Base-by-base conservation (phyloP, 1,140 invertebrate genomes). In the Diabrotica virgifera region DNA sequence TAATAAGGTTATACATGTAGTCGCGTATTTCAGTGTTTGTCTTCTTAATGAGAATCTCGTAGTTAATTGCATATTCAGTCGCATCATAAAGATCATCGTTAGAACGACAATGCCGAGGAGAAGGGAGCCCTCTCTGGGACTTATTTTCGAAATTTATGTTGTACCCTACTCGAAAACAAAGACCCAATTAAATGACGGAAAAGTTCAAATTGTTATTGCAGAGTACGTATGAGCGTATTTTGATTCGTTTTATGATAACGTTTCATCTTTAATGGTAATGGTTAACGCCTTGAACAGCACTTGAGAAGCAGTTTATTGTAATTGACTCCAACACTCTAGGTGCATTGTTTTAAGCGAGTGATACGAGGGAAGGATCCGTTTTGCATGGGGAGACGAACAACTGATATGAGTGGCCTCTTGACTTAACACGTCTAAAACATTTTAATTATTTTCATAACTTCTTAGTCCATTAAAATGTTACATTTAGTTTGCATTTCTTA, bases 81-180 rank as follows among this genome's bases (percentile, higher is more conserved):
- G 58, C 13, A 59, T 59, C n/a, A 59, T 59, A 50, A 59, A 59
- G 58, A 59, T 59, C 37, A 59, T 59, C 58, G 58, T 59, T 59
- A 59, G 40, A 59, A 37, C 36, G 40, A 46, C 46, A 59, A 50
- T 37, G 46, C 12, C 58, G 55, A 24, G 36, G 35, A 36, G 55
- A 24, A 36, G 38, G 36, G 38, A 38, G 38, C 58, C 36, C 37
- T 36, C 58, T 13, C 13, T 50, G 58, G 58, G 58, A 59, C 40
- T 59, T 59, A 59, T 59, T 51, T 59, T 57, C 10, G 36, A 57
- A 57, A 57, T 57, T 57, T 11, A 57, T 57, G 55, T 57, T 36
- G 36, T 36, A 36, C 55, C 12, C 55, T 24, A 36, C 38, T 8
- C 6, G 58, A 40, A 59, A 50, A 59, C 58, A 59, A 57, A 57